Percentiles rank a stretch among this genome's conserved stretches.
These are phyloP conservation scores for Dione juno DNA, from an alignment of 2,888 invertebrate species.

Conservation along the genomic window DNA sequence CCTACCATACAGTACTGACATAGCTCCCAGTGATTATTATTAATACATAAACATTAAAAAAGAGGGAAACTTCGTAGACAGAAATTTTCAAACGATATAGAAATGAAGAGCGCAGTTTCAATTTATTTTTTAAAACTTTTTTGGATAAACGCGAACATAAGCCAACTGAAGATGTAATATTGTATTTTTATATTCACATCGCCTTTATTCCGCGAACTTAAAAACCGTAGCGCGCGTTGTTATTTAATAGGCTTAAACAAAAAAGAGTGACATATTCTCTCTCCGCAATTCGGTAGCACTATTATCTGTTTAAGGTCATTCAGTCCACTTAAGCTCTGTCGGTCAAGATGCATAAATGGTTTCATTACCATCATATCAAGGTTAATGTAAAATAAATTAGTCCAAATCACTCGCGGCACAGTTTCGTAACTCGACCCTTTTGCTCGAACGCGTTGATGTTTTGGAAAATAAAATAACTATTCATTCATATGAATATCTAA, in stretches of 20 bases:
- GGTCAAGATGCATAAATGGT: slow-evolving; percentile 17
- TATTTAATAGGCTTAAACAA: not conserved
- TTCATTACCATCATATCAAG: slow-evolving; percentile 26
- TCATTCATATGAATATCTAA: not conserved
- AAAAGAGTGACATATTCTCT: not conserved
- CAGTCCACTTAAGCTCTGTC: not conserved
- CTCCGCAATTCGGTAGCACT: not conserved
- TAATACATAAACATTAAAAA: no score
- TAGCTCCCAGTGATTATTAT: no score
- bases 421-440: slow-evolving; percentile 11
- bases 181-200: no score
- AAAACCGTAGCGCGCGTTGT: no score
- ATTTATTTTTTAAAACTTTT: no score
- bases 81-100: no score
- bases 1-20: no score
- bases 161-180: no score
- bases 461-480: not conserved
- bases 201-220: no score
- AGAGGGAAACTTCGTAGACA: no score
- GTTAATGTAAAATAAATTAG: slow-evolving; percentile 22
- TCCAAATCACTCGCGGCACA: slow-evolving; percentile 15
- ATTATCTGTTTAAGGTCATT: not conserved
- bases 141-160: no score
- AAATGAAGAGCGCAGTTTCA: no score
- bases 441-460: not conserved